Base-by-base conservation (phyloP, 2,797 vertebrate genomes). In the Melanogrammus aeglefinus region DNA sequence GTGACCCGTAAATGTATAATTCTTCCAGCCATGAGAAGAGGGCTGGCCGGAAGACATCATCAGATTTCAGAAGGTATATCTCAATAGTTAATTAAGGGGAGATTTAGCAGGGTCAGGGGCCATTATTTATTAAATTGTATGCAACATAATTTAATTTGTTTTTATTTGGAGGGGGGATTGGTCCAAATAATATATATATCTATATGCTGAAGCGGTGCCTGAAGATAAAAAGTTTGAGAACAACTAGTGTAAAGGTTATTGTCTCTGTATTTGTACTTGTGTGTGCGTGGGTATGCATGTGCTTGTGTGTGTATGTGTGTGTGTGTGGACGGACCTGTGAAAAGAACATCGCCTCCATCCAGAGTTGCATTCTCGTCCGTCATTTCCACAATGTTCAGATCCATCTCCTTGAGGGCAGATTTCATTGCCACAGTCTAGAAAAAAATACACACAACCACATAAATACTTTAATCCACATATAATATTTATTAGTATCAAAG, bases 281-380 rank as follows among this genome's bases (percentile, higher is more conserved):
- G 51, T 57, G 51, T 57, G 51, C 6, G 51, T 57, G 51, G 21
- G 51, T 21, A 14, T 66, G 57, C 27, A 8, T 69, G 63, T 24
- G 63, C 27, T 7, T 27, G 63, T 27, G 63, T 9, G 21, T n/a
- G 18, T n/a, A 6, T 63, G 51, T 7, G 18, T n/a, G 51, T n/a
- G 51, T n/a, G 21, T 31, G 69, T 1, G 63, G 7, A 9, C 51
- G 3, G 93, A 98, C 98, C 98, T 93, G 98, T 99, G 85, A 99
- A 99, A 80, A 99, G 94, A 84, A 99, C 97, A 0, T 99, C 98
- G 84, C 98, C 98, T 77, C 98, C 98, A 47, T 99, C 98, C 89
- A 99, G 91, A 0, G 95, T 97, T 71, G 98, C 98, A 0, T 93
- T 96, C 88, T 99, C 96, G 39, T 99, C 97, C 3, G 89, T 94